Percentiles rank a stretch among this genome's conserved stretches.
Conservation (phyloP, 2,113 vertebrate genomes). For the Plestiodon gilberti region DNA sequence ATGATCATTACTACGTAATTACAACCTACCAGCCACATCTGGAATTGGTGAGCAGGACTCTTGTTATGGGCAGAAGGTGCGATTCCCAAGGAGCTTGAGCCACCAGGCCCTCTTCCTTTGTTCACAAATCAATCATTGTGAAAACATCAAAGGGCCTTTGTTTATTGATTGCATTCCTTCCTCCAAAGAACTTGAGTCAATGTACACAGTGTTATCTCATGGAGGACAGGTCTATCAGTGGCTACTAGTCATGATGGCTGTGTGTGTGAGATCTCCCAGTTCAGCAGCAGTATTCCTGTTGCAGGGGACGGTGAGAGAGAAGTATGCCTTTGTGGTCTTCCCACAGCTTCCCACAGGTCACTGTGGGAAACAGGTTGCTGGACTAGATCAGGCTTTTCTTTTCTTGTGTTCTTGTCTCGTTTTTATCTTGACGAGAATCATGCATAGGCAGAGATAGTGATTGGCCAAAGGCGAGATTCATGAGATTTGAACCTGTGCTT, state of each 20-base stretch:
- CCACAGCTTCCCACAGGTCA: too few species aligned
- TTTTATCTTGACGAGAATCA: background rate
- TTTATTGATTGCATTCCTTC: background rate
- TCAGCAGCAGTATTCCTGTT: too few species aligned
- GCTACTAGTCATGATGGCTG: too few species aligned
- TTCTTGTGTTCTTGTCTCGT: background rate
- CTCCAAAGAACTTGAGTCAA: background rate
- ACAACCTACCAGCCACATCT: background rate
- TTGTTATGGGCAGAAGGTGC: background rate
- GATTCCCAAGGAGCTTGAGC: background rate
- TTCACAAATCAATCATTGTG: background rate
- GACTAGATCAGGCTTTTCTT: too few species aligned
- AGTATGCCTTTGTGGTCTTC: too few species aligned
- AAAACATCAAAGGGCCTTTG: background rate
- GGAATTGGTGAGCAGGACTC: background rate
- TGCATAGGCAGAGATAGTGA: background rate
- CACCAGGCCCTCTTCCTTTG: background rate
- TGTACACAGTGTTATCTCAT: background rate
- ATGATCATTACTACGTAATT: background rate
- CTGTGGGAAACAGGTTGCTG: too few species aligned
- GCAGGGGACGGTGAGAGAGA: too few species aligned
- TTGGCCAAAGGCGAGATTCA: background rate
- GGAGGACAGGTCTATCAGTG: too few species aligned
- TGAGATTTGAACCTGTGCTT: background rate
- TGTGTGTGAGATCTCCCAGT: too few species aligned